Evolutionary conservation across 2,797 vertebrate species (phyloP).

Genomic region (Odontamblyopus rebecca): DNA sequence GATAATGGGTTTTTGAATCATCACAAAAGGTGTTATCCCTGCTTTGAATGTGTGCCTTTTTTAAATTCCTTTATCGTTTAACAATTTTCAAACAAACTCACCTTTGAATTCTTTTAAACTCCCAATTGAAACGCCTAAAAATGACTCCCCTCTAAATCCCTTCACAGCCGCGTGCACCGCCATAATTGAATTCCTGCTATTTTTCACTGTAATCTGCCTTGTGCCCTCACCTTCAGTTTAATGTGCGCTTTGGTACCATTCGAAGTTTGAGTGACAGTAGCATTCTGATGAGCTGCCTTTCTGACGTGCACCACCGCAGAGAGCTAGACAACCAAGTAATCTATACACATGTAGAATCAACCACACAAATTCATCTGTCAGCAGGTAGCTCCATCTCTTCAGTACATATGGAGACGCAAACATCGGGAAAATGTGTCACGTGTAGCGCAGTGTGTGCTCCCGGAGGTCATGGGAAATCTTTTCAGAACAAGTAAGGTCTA

Average conservation of each 20-base stretch:
- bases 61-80: constrained; percentile 61
- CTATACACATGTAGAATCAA: constrained; percentile 25
- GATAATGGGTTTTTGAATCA: not conserved
- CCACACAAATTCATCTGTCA: constrained; percentile 37
- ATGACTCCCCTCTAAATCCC: constrained; percentile 53
- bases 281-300: constrained; percentile 48
- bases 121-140: constrained; percentile 39
- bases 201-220: constrained; percentile 43
- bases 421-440: constrained; percentile 21
- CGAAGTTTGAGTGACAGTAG: constrained; percentile 61
- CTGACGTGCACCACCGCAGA: constrained; percentile 15
- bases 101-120: constrained; percentile 22
- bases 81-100: constrained; percentile 39
- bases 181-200: constrained; percentile 66
- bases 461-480: constrained; percentile 14
- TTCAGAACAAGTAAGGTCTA: not conserved
- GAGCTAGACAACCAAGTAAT: constrained; percentile 8
- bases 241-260: constrained; percentile 47
- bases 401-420: constrained; percentile 19
- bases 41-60: constrained; percentile 15
- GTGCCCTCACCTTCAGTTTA: constrained; percentile 56
- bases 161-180: constrained; percentile 56
- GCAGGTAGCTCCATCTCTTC: constrained; percentile 35
- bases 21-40: constrained; percentile 25
- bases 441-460: constrained; percentile 15